Evolutionary conservation across 92 coral and sea anemone genomes (phyloP), one percentile per base, ranked within the genome.

Genomic region (Epizoanthus scotinus): DNA sequence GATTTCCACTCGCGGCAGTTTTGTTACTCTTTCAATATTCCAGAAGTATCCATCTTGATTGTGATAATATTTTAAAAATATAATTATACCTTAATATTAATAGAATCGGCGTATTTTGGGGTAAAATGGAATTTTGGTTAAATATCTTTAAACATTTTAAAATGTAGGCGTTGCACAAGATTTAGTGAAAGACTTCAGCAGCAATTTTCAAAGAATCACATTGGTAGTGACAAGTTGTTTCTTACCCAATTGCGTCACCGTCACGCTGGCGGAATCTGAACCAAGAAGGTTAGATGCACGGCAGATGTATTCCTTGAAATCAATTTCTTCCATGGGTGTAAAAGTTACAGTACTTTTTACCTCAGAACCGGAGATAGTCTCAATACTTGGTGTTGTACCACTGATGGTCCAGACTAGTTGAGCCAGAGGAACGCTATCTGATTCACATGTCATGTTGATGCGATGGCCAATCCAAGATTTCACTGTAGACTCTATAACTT

Each of bases 381-480:
- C 56, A 3, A 36, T 27, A 17, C n/a, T 36, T 40, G 0, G 22
- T 25, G 53, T 17, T 1, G 25, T 15, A 25, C 9, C 24, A 20
- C 27, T 6, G 15, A 10, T 15, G n/a, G 20, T 42, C 73, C 73
- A 67, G 6, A 24, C 7, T 1, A 67, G 38, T 26, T 8, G 20
- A 2, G 73, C 73, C 17, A 67, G 10, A 36, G 73, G 73, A 14
- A 67, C 26, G 8, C 73, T 67, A 27, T 40, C 26, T 19, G 73
- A 67, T 26, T 40, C 27, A 14, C 73, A 67, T 4, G 73, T 36
- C 12, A 67, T 24, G 9, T 34, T 19, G 4, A 18, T 67, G 13
- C 26, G 73, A 67, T 40, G 73, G 34, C 73, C 73, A 40, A 36
- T 24, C 73, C 73, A 67, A 36, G 54, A 34, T n/a, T 67, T 6